Base-by-base conservation (phyloP, 2,113 vertebrate species). In the Numida meleagris region DNA sequence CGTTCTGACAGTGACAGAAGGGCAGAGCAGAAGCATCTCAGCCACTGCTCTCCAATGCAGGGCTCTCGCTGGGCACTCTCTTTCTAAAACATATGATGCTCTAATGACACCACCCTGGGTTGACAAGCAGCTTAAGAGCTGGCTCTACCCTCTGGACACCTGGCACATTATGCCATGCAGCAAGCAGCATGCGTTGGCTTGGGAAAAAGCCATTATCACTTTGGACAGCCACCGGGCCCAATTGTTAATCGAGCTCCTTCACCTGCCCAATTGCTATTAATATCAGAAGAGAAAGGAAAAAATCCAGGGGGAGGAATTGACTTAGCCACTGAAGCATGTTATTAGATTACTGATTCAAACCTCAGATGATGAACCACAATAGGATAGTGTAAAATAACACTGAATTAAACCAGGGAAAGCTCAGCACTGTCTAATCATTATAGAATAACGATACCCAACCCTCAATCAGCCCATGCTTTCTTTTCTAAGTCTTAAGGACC, bases 111-210 rank as follows among this genome's bases (percentile, higher is more conserved):
- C 94, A 96, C 94, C 91, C 93, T 87, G 91, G 94, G 86, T 73
- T 94, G 95, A 87, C 92, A 96, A 95, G 93, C 14, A 91, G 94
- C 95, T 96, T 96, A 95, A 96, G 95, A 92, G 82, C 78, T 96
- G 95, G 87, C 93, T 95, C 79, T 91, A 8, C 46, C 62, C 91
- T 96, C 94, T 77, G 93, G 89, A 92, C 93, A 92, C 91, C 87
- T 95, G 94, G 89, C 91, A 93, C 0, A 48, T 73, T 87, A 91
- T 93, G 85, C 82, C 27, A 3, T 23, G 72, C 14, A 63, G 87
- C 55, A 74, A 95, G 91, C 0, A 2, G 67, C 82, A 59, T 67
- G 75, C 74, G 82, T 75, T 82, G 57, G 81, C 78, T 93, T 95
- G 93, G 92, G 90, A 91, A 90, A 93, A 95, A 95, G 90, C 95